Conservation (phyloP, 2,888 invertebrate genomes). For the Lochmaea crataegi region DNA sequence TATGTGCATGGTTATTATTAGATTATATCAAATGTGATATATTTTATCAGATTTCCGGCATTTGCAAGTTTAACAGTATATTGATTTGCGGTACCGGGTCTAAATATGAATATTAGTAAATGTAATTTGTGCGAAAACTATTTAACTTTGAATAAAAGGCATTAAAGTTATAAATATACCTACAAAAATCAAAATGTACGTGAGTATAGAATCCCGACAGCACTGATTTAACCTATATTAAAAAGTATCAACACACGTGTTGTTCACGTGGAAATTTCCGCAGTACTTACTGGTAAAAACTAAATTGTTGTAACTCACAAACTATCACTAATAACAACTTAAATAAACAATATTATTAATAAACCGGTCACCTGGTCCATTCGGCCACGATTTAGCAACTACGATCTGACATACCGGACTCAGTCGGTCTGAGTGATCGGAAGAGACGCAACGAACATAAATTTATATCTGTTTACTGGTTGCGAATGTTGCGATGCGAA, state of each 20-base stretch:
- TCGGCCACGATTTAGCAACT: neutral
- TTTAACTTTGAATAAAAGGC: no score
- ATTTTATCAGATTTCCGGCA: no score
- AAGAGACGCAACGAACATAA: neutral
- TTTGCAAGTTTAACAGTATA: no score
- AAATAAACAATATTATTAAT: neutral
- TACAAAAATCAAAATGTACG: no score
- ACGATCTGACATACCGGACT: neutral
- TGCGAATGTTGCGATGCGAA: neutral
- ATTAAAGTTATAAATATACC: no score
- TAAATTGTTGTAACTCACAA: neutral
- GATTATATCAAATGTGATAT: neutral
- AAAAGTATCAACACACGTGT: neutral
- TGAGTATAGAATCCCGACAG: neutral
- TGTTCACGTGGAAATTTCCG: neutral
- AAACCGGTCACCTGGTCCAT: neutral
- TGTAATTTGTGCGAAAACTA: no score
- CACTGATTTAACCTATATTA: neutral
- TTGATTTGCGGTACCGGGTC: no score
- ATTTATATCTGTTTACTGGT: conserved; percentile 3
- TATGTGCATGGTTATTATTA: neutral
- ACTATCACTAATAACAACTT: neutral
- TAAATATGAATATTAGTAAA: no score
- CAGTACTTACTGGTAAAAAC: neutral
- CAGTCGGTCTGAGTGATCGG: neutral